Evolutionary conservation across 2,888 invertebrate species (phyloP), one percentile per base, ranked within the genome.

Genomic region (Epinotia bilunana): DNA sequence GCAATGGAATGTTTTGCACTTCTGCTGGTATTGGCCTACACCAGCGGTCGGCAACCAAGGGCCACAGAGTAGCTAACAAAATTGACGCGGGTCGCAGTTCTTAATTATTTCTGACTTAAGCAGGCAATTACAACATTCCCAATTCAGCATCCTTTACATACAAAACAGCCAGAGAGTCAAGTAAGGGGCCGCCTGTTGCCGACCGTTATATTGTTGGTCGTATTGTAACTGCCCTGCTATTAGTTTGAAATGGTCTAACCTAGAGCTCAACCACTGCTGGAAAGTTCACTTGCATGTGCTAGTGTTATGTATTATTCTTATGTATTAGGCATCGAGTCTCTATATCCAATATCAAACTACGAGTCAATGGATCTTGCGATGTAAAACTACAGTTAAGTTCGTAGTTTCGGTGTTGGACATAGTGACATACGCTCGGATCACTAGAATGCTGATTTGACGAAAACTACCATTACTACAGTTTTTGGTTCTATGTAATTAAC

Each of bases 301-400:
- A 69, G 58, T 69, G 58, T 69, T 46, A 60, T 20, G 69, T 69
- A 69, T 69, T 69, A 60, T 69, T 69, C 69, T 58, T 60, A 39
- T 69, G 43, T 68, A 20, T 57, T 67, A 67, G 65, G 65, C 57
- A 13, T 46, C 5, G n/a, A 11, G n/a, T 69, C 62, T 49, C 58
- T 43, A 23, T 58, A 49, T 74, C 74, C 63, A 70, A 58, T 70
- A 60, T 69, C 12, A 60, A 69, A 43, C n/a, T 63, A 63, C 33
- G 62, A 49, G 69, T 49, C 18, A 39, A 72, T 65, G 49, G 60
- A 73, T 73, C 72, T 73, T 69, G 58, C 43, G 20, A 43, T 46
- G 60, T 23, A 16, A 61, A 68, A 69, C 28, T 69, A 60, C 23
- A 46, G 68, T 46, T 57, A 57, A 53, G 64, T 43, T 72, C 57